phyloP scores from a whole-genome alignment of 2,797 vertebrate species.

The Hemitrygon akajei region DNA sequence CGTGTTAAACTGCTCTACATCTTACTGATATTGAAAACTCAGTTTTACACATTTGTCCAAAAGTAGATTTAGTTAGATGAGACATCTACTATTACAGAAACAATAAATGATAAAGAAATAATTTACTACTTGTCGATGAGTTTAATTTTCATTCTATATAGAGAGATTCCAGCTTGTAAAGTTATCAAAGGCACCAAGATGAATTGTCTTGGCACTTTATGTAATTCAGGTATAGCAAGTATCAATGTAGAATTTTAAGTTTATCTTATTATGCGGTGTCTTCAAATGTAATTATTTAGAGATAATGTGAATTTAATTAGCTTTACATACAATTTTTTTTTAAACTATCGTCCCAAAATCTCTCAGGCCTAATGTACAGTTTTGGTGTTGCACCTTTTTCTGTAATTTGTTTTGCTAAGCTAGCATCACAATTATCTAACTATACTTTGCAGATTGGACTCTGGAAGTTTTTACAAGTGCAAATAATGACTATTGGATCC shows the following conservation, averaged over 20 bases:
- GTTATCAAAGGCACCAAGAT: background rate
- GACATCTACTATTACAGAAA: background rate
- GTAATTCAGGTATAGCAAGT: background rate
- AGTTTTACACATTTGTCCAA: background rate
- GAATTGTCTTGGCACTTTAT: background rate
- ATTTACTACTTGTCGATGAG: background rate
- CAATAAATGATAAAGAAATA: background rate
- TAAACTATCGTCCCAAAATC: too few relatives aligned
- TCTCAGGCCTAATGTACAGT: background rate
- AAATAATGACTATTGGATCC: conserved; percentile 5
- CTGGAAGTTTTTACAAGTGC: background rate
- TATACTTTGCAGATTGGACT: background rate
- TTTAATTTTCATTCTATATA: background rate
- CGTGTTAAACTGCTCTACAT: background rate
- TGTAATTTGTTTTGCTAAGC: background rate
- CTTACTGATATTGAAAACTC: background rate
- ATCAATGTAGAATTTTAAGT: background rate
- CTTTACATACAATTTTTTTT: background rate
- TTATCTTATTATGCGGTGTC: background rate
- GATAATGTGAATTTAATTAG: background rate
- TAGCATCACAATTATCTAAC: background rate
- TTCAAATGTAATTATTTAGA: background rate
- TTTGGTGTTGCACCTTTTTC: background rate
- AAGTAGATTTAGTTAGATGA: background rate
- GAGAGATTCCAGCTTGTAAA: background rate